These are phyloP conservation scores for Anseranas semipalmata DNA, from an alignment of 2,113 vertebrate species.

Conservation along the genomic window DNA sequence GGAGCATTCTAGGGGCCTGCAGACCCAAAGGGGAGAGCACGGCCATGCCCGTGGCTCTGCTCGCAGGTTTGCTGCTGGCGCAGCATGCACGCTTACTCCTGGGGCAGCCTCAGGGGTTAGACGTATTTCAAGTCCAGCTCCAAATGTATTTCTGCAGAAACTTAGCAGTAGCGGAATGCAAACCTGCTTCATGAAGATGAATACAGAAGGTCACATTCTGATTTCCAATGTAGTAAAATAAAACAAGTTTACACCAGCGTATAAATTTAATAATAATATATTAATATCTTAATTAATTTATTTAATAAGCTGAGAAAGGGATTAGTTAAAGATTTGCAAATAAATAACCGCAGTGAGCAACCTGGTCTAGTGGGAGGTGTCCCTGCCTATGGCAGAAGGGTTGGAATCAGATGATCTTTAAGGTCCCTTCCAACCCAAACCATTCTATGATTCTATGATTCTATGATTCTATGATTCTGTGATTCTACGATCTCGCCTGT, in stretches of 20 bases:
- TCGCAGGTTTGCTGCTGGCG: neutral
- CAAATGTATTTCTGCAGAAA: neutral
- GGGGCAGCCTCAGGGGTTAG: neutral
- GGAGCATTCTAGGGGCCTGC: neutral
- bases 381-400: too few relatives aligned
- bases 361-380: too few relatives aligned
- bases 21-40: rapidly evolving
- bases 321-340: neutral
- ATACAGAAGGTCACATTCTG: neutral
- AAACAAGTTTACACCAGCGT: neutral
- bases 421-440: too few relatives aligned
- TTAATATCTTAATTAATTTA: neutral
- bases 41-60: neutral
- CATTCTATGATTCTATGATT: too few relatives aligned
- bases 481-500: neutral
- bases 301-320: neutral
- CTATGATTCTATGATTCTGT: too few relatives aligned
- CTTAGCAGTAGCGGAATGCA: neutral
- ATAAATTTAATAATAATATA: neutral
- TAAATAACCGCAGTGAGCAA: neutral
- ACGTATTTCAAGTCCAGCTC: neutral
- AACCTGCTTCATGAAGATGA: neutral
- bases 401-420: too few relatives aligned
- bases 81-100: neutral
- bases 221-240: neutral